phyloP scores from a whole-genome alignment of 1,140 invertebrate species.

The Sitobion miscanthi region DNA sequence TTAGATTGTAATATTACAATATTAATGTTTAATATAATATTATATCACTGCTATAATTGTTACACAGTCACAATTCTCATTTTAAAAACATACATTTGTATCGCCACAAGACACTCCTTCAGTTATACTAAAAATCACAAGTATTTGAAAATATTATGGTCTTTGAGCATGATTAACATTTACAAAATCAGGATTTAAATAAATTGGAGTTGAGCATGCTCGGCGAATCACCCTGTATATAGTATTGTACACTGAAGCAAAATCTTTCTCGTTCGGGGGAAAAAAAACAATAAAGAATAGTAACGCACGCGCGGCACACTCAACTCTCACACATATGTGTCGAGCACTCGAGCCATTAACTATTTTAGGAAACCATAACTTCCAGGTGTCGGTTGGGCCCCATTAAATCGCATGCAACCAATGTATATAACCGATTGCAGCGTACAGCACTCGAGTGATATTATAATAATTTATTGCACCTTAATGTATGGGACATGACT shows the following conservation, averaged over 20 bases:
- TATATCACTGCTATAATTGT: background rate
- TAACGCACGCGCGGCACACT: background rate
- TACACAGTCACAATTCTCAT: background rate
- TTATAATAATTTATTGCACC: background rate
- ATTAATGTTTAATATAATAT: too few species aligned
- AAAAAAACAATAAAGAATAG: background rate
- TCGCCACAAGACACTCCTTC: background rate
- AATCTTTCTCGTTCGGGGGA: background rate
- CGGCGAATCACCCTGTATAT: background rate
- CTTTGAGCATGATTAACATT: too few species aligned
- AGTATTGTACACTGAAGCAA: background rate
- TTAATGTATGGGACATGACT: background rate
- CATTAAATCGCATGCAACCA: background rate
- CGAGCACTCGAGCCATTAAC: background rate
- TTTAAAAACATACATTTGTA: background rate
- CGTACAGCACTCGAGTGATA: background rate
- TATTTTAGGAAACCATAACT: constrained; percentile 32
- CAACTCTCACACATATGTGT: background rate
- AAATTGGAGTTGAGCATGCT: background rate
- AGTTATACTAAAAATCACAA: background rate
- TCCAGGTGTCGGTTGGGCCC: constrained; percentile 8
- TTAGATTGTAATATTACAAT: background rate
- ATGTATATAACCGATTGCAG: background rate
- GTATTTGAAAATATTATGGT: background rate
- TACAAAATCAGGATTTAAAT: too few species aligned